Percentiles rank a stretch among this genome's conserved stretches.
These are phyloP conservation scores for Choristoneura fumiferana DNA, from an alignment of 1,140 invertebrate species.

Conservation along the genomic window DNA sequence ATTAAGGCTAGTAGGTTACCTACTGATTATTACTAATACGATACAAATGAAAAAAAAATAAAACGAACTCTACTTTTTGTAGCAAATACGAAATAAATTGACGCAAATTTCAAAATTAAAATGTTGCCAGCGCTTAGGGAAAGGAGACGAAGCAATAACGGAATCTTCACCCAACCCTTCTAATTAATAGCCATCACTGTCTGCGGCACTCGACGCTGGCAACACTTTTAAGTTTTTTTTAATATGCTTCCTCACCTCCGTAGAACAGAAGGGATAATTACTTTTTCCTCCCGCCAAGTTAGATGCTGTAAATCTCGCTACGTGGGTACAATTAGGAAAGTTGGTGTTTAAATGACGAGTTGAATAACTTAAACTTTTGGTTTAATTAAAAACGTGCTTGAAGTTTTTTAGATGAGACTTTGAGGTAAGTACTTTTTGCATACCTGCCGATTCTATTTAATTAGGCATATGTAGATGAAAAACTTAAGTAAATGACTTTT, in stretches of 20 bases:
- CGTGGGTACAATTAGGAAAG: constrained; percentile 57
- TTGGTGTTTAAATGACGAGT: constrained; percentile 41
- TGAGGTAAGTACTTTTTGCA: no score
- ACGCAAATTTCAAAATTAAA: not conserved
- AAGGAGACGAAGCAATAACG: constrained; percentile 60
- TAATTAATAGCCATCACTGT: constrained; percentile 77
- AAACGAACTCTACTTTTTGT: no score
- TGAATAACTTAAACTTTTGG: not conserved
- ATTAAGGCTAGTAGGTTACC: no score
- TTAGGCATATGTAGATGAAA: no score
- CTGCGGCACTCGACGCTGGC: constrained; percentile 70
- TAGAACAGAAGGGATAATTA: constrained; percentile 73
- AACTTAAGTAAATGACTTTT: no score
- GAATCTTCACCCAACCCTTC: constrained; percentile 74
- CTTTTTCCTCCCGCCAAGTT: constrained; percentile 67
- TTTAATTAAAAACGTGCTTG: constrained; percentile 11
- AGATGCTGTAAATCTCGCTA: constrained; percentile 54
- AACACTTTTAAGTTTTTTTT: constrained; percentile 73
- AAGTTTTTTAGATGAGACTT: not conserved
- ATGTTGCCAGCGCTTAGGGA: not conserved
- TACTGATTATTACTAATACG: no score
- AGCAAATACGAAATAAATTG: no score
- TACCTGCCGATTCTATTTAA: no score
- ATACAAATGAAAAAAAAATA: no score
- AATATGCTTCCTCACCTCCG: constrained; percentile 76